phyloP scores from a whole-genome alignment of 2,113 vertebrate genomes.

The Nyctereutes procyonoides region DNA sequence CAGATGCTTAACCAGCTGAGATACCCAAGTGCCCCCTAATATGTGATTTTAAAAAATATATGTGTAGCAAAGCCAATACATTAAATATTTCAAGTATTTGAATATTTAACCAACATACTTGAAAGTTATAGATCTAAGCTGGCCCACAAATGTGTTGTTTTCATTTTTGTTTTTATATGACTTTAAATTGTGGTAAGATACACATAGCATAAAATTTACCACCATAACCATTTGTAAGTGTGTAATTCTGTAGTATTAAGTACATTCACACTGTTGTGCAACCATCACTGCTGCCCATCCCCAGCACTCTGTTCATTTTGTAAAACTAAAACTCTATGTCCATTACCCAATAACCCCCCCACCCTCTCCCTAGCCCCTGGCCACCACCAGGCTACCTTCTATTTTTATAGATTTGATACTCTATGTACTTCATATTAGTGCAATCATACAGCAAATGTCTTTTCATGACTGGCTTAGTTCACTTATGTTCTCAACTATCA shows the following conservation, averaged over 20 bases:
- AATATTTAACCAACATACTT: neutral
- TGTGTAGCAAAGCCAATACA: neutral
- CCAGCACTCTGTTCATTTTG: neutral
- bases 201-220: neutral
- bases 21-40: too few relatives aligned
- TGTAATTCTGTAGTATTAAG: neutral
- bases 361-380: neutral
- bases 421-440: neutral
- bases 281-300: neutral
- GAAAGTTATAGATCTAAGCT: neutral
- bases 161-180: neutral
- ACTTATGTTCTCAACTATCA: neutral
- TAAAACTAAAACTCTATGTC: neutral
- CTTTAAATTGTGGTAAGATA: neutral
- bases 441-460: neutral
- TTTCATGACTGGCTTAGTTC: neutral
- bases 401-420: neutral
- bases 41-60: neutral
- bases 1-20: too few relatives aligned
- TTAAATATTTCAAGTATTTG: neutral
- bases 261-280: neutral
- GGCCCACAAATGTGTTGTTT: neutral
- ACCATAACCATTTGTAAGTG: neutral
- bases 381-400: neutral
- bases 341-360: neutral